Evolutionary conservation across 92 coral and sea anemone genomes (phyloP).

Genomic region (Siderastrea siderea): DNA sequence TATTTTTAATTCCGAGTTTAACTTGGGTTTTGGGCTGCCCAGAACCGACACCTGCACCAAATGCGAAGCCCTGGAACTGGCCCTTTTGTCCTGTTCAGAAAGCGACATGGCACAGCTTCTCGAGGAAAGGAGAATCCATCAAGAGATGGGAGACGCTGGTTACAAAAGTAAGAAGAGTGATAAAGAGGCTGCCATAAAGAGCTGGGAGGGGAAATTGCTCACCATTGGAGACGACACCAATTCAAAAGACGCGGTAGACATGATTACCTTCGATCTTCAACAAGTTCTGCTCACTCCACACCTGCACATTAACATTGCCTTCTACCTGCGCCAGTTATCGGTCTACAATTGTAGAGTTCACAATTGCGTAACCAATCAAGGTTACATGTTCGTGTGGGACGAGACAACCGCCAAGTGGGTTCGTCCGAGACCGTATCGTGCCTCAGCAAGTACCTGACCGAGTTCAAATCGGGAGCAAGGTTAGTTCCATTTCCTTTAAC

Average conservation of each 20-base stretch:
- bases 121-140: neutral
- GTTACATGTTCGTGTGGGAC: constrained; percentile 38
- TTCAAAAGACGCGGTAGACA: constrained; percentile 24
- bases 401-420: constrained; percentile 26
- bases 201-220: constrained; percentile 32
- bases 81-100: neutral
- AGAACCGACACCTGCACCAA: constrained; percentile 6
- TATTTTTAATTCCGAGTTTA: constrained; percentile 8
- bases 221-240: neutral
- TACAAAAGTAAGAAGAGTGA: neutral
- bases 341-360: constrained; percentile 29
- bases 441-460: neutral
- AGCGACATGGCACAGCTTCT: neutral
- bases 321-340: constrained; percentile 37
- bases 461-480: neutral
- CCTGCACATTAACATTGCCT: neutral
- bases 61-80: constrained; percentile 12
- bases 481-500: neutral
- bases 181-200: neutral
- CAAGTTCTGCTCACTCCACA: constrained; percentile 39
- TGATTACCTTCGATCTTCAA: constrained; percentile 47
- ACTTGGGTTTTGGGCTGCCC: constrained; percentile 38
- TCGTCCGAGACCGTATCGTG: constrained; percentile 27
- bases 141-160: neutral
- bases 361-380: constrained; percentile 31